A percentile compares a stretch with the other conserved stretches of the same genome.
Conservation (phyloP, 2,797 vertebrate species). For the Silurus lanzhouensis region DNA sequence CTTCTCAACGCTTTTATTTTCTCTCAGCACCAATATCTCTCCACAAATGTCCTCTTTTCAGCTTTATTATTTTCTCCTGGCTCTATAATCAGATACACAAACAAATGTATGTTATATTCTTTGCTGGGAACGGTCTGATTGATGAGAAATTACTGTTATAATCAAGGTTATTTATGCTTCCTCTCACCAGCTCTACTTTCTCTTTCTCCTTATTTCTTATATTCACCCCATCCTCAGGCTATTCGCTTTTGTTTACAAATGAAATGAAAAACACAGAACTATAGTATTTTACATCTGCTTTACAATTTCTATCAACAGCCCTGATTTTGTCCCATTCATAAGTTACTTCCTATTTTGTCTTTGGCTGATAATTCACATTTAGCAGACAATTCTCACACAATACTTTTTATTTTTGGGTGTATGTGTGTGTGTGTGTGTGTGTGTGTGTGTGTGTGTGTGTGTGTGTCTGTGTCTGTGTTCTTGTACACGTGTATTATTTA, state of each 20-base stretch:
- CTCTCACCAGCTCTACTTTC: background rate
- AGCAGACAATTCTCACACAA: conserved; percentile 24
- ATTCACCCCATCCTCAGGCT: conserved; percentile 8
- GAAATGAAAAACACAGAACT: background rate
- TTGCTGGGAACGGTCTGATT: conserved; percentile 27
- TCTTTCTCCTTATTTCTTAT: background rate
- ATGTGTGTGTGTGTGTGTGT: conserved; percentile 1
- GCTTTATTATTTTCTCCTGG: background rate
- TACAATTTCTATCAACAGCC: conserved; percentile 21
- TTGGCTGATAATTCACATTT: conserved; percentile 11
- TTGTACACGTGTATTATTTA: conserved; percentile 17
- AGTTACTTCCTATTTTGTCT: conserved; percentile 14
- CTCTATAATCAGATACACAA: conserved; percentile 46
- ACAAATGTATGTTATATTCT: conserved; percentile 41
- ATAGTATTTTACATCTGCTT: background rate
- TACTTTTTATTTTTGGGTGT: conserved; percentile 13
- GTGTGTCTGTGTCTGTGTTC: background rate
- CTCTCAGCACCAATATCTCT: conserved; percentile 1
- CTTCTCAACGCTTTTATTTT: conserved; percentile 22
- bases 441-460: background rate
- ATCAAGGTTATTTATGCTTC: conserved; percentile 42
- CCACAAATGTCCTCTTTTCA: background rate
- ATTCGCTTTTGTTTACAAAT: conserved; percentile 3
- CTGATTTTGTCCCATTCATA: conserved; percentile 1
- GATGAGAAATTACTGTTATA: conserved; percentile 55